Evolutionary conservation across 2,888 invertebrate species (phyloP), one percentile per base, ranked within the genome.

Genomic region (Monoplex corrugatus): DNA sequence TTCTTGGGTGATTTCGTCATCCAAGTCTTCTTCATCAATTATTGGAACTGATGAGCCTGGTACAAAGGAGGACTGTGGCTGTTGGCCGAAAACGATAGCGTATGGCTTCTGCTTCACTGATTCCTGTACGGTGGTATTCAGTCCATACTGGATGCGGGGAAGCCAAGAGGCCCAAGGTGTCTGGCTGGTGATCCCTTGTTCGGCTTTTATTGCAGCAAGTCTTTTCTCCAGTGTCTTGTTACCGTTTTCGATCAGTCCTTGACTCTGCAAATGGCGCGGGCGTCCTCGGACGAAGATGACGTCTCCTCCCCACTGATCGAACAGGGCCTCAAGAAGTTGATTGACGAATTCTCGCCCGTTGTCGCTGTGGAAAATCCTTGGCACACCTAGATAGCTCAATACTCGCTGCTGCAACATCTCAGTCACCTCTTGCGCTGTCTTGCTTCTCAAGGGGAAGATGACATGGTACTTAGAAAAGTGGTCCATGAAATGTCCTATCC

Each of bases 291-390:
- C 72, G 68, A 87, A 84, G 68, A 75, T 75, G 45, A 72, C 90
- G 43, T 86, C 45, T 87, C 88, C 82, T 35, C 84, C 43, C 89
- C 91, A 87, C 88, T 38, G 32, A 75, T 89, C 84, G 16, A 68
- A 28, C 16, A 68, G 68, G 68, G 68, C 68, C 10, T 68, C 28
- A 8, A 90, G 63, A n/a, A 89, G 44, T 57, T 78, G 75, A 45
- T 91, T 91, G 38, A 89, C 89, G 45, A 91, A 90, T 44, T 91
- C 91, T 35, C 86, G 63, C 19, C 91, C 90, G 85, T 91, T 89
- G 78, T 91, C 91, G 23, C 80, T 85, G 63, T 91, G 91, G 35
- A 90, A 88, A n/a, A 90, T 91, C 5, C 86, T 32, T n/a, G 89
- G 89, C 1, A 88, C 16, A 43, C 91, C 90, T 35, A 88, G 32